Conservation (phyloP, 64 coral and sea anemone species). For the Actinia equina region DNA sequence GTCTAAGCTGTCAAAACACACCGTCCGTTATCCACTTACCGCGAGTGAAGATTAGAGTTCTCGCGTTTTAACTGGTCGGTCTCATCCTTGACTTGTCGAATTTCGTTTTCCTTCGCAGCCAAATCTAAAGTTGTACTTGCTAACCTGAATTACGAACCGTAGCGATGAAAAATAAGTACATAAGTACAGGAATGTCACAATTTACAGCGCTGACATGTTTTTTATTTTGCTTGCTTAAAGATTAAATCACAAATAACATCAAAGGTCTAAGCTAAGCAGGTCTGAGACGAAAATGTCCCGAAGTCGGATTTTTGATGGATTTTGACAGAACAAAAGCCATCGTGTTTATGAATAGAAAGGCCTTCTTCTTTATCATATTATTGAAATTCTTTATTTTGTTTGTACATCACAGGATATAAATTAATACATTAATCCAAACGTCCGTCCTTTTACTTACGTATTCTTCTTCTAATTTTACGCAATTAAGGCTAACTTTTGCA, state of each 20-base stretch:
- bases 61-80: slow-evolving; percentile 61
- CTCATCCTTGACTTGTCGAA: slow-evolving; percentile 56
- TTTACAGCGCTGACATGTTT: not conserved
- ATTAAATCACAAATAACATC: not conserved
- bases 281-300: not conserved
- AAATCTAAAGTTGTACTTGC: slow-evolving; percentile 47
- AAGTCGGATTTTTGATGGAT: not conserved
- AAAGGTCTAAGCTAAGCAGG: not conserved
- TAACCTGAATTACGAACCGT: not conserved
- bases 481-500: too few relatives aligned
- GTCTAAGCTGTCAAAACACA: not conserved
- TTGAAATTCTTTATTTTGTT: not conserved
- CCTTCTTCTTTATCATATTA: not conserved
- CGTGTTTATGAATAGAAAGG: not conserved
- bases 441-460: not conserved
- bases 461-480: too few relatives aligned
- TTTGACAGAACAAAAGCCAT: not conserved
- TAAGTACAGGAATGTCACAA: not conserved
- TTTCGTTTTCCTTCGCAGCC: slow-evolving; percentile 64
- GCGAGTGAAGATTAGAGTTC: slow-evolving; percentile 50
- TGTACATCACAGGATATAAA: not conserved
- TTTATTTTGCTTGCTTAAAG: slow-evolving; percentile 1
- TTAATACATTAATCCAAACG: not conserved
- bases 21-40: slow-evolving; percentile 33
- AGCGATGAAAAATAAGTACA: not conserved